A percentile compares a stretch with the other conserved stretches of the same genome.
Evolutionary conservation across 2,113 vertebrate species (phyloP).

Genomic region (human): GRCh38 chr7:111959501-111960000

Average conservation of each 20-base stretch:
- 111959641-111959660: not conserved
- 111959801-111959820: not conserved
- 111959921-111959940: not conserved
- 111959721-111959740: not conserved
- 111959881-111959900: not conserved
- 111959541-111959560: not conserved
- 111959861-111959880: not conserved
- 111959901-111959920: not conserved
- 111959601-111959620: not conserved
- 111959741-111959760: not conserved
- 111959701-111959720: constrained; percentile 19
- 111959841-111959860: not conserved
- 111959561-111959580: not conserved
- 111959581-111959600: not conserved
- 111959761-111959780: not conserved
- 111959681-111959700: not conserved
- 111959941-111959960: not conserved
- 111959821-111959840: not conserved
- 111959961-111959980: too few species aligned
- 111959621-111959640: not conserved
- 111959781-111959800: not conserved
- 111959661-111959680: not conserved
- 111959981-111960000: not conserved
- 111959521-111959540: not conserved
- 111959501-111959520: constrained; percentile 47